Evolutionary conservation across 2,113 vertebrate species (phyloP), one percentile per base, ranked within the genome.

Genomic region (Channa argus): DNA sequence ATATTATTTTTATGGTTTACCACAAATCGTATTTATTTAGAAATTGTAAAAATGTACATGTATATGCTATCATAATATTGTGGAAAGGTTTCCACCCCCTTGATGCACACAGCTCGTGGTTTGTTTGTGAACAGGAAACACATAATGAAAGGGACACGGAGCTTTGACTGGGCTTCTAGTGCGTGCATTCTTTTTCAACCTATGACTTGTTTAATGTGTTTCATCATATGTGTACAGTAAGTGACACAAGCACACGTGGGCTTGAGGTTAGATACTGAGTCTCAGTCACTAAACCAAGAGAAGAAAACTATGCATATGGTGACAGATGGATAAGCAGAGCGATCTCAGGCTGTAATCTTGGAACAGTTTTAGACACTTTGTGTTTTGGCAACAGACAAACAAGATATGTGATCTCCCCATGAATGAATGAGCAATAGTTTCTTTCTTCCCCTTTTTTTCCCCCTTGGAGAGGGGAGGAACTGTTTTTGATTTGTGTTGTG

Each of bases 301-400:
- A 84, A 85, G 84, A 84, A 82, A 77, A 87, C 81, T 88, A 85
- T 88, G 66, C 75, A 84, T 67, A 77, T 58, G 77, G 77, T 88
- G 93, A 93, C 89, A 92, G 84, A 87, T 71, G 73, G 89, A 88
- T 90, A 88, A 92, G 89, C 71, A 71, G 55, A 49, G 71, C 78
- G 80, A 91, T 91, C 89, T 72, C 62, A 15, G 65, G 47, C 89
- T 86, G 75, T 88, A 88, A 91, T 92, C 90, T 89, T 73, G 82
- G 90, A 91, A 90, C 79, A 81, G 74, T 88, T 81, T 83, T 63
- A 88, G 85, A 86, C 82, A 86, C 82, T 85, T 87, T 82, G 71
- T 93, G 90, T 92, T 94, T 93, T 94, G 93, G 90, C 92, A 95
- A 93, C 91, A 94, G 72, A 81, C 51, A 43, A 75, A 87, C 87